Evolutionary conservation across 2,797 vertebrate genomes (phyloP), one percentile per base, ranked within the genome.

Genomic region (Muscicapa striata): DNA sequence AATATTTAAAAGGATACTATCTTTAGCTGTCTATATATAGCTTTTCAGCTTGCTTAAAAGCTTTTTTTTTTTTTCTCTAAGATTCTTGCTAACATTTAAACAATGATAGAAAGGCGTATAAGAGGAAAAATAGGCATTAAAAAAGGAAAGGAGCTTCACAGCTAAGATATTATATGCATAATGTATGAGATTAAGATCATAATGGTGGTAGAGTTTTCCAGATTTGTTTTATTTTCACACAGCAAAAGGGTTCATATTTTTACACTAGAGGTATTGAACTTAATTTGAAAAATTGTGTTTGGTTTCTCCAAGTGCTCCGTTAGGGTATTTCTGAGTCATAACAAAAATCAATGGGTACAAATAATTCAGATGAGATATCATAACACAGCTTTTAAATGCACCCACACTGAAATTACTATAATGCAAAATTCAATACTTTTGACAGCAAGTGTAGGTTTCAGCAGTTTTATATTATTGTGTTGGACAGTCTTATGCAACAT

Each of bases 1-100:
- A 95, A 97, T 97, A 96, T 95, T 97, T 96, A 83, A 97, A 93
- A 95, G 41, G 80, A 77, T 93, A 48, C 95, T 96, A 96, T 95
- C 58, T 96, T 97, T 96, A 96, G 92, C 68, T 89, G 24, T 66
- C 89, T 96, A 90, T 95, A 91, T 96, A 94, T 97, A 96, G 83
- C 52, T 80, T 70, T 84, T 58, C 45, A 58, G n/a, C 64, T 85
- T 91, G 21, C 76, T 92, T 83, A 87, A 85, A 94, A 87, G 74
- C 64, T 87, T 81, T 76, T 63, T 75, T 12, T 40, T 40, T 54
- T 52, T 34, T 15, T 22, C 11, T 24, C 9, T 74, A 29, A 75
- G 32, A 70, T 24, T 84, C n/a, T 81, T 30, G 46, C 24, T 75
- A 84, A 59, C 45, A 29, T 82, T 90, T 81, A 79, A 89, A 87